These are phyloP conservation scores for Albula glossodonta DNA, from an alignment of 2,113 vertebrate species.

Conservation along the genomic window DNA sequence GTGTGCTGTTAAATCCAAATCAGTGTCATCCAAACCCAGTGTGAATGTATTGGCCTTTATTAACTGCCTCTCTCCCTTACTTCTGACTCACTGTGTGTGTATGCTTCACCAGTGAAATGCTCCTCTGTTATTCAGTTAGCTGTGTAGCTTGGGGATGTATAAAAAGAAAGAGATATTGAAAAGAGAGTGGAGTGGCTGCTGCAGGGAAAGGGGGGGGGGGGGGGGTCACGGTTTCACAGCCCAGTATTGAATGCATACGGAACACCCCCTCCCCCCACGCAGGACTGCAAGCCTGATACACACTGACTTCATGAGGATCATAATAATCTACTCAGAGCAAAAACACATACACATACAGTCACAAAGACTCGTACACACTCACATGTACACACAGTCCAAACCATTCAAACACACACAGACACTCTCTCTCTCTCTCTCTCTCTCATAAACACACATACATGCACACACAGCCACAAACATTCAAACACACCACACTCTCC, in stretches of 20 bases:
- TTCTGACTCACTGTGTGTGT: neutral
- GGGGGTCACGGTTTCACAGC: neutral
- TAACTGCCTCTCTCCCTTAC: neutral
- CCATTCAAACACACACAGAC: no score
- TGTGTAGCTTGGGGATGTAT: neutral
- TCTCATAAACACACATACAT: no score
- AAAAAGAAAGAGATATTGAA: neutral
- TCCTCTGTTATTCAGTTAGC: neutral
- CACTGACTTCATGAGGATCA: no score
- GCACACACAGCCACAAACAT: no score
- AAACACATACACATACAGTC: no score
- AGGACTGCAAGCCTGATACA: no score
- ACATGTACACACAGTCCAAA: no score
- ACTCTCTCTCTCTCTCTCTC: no score
- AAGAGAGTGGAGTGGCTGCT: neutral
- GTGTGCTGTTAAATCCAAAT: neutral
- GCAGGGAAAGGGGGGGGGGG: neutral
- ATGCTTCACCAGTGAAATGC: neutral
- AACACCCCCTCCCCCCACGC: neutral
- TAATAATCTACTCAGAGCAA: no score
- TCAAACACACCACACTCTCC: no score
- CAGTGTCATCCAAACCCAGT: neutral
- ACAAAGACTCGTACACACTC: neutral
- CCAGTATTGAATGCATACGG: neutral
- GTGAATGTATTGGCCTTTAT: neutral